Conservation (phyloP, 2,888 invertebrate species). For the Endomychus coccineus region DNA sequence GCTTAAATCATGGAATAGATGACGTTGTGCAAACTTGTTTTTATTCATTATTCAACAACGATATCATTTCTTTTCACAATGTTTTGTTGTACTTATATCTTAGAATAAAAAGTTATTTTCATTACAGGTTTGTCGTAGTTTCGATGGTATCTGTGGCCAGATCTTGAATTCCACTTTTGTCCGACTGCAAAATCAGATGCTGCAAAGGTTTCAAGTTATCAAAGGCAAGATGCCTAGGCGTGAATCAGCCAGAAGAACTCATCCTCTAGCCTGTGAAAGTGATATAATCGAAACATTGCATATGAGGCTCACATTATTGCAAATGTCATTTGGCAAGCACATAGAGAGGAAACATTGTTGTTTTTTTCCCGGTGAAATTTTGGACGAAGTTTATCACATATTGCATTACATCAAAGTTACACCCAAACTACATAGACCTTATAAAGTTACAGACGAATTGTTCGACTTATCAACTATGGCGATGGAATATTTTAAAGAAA, state of each 20-base stretch:
- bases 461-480: constrained; percentile 95
- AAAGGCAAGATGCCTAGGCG: constrained; percentile 87
- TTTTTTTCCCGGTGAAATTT: constrained; percentile 90
- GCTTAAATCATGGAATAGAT: too few species aligned
- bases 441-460: constrained; percentile 88
- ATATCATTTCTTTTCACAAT: too few species aligned
- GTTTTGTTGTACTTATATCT: too few species aligned
- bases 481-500: constrained; percentile 95
- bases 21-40: too few species aligned
- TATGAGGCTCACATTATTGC: constrained; percentile 81
- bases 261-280: constrained; percentile 83
- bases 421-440: constrained; percentile 75
- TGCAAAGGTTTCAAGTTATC: constrained; percentile 75
- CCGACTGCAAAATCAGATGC: constrained; percentile 76
- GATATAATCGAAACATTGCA: constrained; percentile 91
- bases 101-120: too few species aligned
- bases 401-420: constrained; percentile 75
- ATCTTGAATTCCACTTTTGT: constrained; percentile 81
- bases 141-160: constrained; percentile 72
- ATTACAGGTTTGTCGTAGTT: constrained; percentile 69
- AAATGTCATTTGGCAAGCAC: constrained; percentile 93
- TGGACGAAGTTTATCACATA: constrained; percentile 87
- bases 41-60: too few species aligned
- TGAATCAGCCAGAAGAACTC: constrained; percentile 85
- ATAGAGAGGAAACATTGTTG: constrained; percentile 89